These are phyloP conservation scores for Fundulus diaphanus DNA, from an alignment of 2,797 vertebrate genomes.

Conservation along the genomic window DNA sequence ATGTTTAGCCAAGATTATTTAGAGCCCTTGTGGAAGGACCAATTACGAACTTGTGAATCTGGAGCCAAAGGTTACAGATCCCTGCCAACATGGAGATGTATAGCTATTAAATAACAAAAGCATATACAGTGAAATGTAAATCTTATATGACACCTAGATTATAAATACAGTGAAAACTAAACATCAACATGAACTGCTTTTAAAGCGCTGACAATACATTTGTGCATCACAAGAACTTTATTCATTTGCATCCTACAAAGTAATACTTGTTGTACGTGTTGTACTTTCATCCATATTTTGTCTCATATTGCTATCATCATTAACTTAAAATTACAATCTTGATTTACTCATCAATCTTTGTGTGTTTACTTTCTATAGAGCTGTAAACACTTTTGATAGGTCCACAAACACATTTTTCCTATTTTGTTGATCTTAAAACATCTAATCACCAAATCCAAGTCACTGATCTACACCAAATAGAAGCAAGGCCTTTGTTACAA, in stretches of 20 bases:
- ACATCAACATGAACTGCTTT: neutral
- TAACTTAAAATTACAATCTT: neutral
- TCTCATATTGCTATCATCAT: neutral
- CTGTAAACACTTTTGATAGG: too few species aligned
- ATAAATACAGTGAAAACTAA: neutral
- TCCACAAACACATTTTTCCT: too few species aligned
- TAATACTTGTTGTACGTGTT: neutral
- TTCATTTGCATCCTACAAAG: neutral
- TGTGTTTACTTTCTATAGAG: too few species aligned
- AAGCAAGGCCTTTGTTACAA: too few species aligned
- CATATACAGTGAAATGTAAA: neutral
- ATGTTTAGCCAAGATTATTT: too few species aligned
- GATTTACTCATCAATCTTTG: too few species aligned
- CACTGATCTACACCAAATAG: too few species aligned
- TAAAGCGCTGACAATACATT: neutral
- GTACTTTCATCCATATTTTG: neutral
- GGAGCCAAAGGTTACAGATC: too few species aligned
- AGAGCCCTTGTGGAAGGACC: too few species aligned
- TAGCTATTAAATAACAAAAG: neutral
- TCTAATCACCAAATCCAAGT: too few species aligned
- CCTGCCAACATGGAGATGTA: neutral
- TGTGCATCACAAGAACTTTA: neutral
- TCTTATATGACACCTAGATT: neutral
- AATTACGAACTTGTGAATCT: too few species aligned
- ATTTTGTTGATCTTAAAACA: too few species aligned